A percentile compares a stretch with the other conserved stretches of the same genome.
Evolutionary conservation across 2,113 vertebrate genomes (phyloP).

Genomic region (Sinocyclocheilus anophthalmus): DNA sequence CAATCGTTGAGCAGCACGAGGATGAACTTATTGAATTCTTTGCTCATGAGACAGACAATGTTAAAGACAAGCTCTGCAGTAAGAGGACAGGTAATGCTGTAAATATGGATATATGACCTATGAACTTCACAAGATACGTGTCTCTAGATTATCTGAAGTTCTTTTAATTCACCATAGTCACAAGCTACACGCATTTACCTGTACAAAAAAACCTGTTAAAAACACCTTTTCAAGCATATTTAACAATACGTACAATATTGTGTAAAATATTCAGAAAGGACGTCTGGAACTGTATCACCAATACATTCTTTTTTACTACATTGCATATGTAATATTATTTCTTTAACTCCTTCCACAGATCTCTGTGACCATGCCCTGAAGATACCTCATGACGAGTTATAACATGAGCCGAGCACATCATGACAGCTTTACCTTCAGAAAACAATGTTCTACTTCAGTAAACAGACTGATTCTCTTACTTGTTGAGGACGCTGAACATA

Average conservation of each 20-base stretch:
- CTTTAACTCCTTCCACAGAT: conserved; percentile 73
- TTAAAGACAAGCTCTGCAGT: conserved; percentile 96
- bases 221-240: neutral
- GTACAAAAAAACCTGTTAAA: neutral
- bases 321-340: neutral
- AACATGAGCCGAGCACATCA: conserved; percentile 59
- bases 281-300: neutral
- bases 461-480: neutral
- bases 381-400: conserved; percentile 89
- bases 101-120: neutral
- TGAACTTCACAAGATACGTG: neutral
- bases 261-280: neutral
- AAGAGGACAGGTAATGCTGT: conserved; percentile 84
- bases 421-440: neutral
- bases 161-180: too few relatives aligned
- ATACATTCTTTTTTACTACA: neutral
- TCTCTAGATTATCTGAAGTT: too few relatives aligned
- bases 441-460: neutral
- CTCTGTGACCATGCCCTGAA: conserved; percentile 91
- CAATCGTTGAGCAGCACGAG: conserved; percentile 91
- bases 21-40: conserved; percentile 96
- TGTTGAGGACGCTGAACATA: neutral
- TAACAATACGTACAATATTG: neutral
- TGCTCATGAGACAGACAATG: conserved; percentile 85
- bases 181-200: neutral